Conservation (phyloP, 2,888 invertebrate genomes). For the Miltochrista miniata region DNA sequence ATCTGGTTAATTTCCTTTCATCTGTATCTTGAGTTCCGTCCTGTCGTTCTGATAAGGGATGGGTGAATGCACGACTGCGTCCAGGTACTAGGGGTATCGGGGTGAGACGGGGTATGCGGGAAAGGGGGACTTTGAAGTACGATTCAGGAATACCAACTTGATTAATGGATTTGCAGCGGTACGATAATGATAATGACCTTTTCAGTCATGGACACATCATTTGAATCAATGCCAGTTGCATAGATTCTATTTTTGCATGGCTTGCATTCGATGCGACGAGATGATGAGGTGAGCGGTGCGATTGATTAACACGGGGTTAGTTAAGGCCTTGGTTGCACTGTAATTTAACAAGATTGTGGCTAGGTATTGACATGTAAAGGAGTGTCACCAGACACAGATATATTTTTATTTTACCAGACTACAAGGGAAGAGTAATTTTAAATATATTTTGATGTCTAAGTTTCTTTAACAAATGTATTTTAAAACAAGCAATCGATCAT, state of each 20-base stretch:
- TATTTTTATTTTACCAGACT: background rate
- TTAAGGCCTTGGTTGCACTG: slow-evolving; percentile 29
- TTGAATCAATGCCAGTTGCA: slow-evolving; percentile 66
- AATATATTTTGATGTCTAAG: too few species aligned
- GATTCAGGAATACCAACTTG: slow-evolving; percentile 76
- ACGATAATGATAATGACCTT: slow-evolving; percentile 80
- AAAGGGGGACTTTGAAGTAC: slow-evolving; percentile 47
- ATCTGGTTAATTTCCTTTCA: slow-evolving; percentile 43
- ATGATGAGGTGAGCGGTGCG: slow-evolving; percentile 14
- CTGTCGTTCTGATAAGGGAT: slow-evolving; percentile 78
- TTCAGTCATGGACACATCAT: slow-evolving; percentile 69
- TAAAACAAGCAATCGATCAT: too few species aligned
- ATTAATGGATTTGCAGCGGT: slow-evolving; percentile 76
- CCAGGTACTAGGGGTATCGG: slow-evolving; percentile 68
- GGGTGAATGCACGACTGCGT: slow-evolving; percentile 81
- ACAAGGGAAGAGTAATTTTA: too few species aligned
- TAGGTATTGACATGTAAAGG: background rate
- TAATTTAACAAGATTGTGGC: background rate
- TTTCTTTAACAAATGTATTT: too few species aligned
- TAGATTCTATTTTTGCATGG: slow-evolving; percentile 59
- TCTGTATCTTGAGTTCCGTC: slow-evolving; percentile 49
- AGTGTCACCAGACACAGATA: background rate
- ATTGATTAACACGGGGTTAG: slow-evolving; percentile 31
- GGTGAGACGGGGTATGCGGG: slow-evolving; percentile 31
- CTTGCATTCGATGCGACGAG: slow-evolving; percentile 39